Percentiles rank a stretch among this genome's conserved stretches.
phyloP scores from a whole-genome alignment of 1,140 invertebrate genomes.

The Pachypeltis micranthus region DNA sequence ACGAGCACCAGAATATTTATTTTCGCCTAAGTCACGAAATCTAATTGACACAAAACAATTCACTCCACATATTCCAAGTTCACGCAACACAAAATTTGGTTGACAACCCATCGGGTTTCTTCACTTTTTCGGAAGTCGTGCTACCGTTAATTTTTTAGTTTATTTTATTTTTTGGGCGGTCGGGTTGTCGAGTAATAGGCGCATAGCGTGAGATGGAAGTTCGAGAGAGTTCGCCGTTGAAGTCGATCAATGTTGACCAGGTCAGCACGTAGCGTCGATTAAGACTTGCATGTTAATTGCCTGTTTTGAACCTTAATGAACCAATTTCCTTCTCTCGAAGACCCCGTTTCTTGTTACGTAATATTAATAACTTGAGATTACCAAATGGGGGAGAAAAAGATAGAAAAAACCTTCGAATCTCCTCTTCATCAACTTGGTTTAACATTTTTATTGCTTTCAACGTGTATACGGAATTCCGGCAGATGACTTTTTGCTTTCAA shows the following conservation, averaged over 20 bases:
- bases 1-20: too few relatives aligned
- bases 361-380: conserved; percentile 6
- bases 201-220: neutral
- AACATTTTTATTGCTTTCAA: neutral
- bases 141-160: too few relatives aligned
- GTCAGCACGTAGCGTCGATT: conserved; percentile 6
- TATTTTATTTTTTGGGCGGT: too few relatives aligned
- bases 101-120: too few relatives aligned
- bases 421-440: neutral
- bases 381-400: neutral
- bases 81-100: too few relatives aligned
- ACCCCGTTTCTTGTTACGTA: conserved; percentile 5
- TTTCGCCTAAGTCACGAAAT: too few relatives aligned
- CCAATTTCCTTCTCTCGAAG: conserved; percentile 1
- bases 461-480: too few relatives aligned
- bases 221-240: neutral
- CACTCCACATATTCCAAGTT: too few relatives aligned
- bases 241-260: neutral
- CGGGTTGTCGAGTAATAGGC: too few relatives aligned
- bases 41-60: too few relatives aligned
- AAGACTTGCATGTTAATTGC: conserved; percentile 12
- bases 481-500: too few relatives aligned
- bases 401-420: neutral
- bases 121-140: too few relatives aligned
- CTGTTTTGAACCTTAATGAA: conserved; percentile 12